phyloP scores from a whole-genome alignment of 2,888 invertebrate species.

The Brachyptera putata region DNA sequence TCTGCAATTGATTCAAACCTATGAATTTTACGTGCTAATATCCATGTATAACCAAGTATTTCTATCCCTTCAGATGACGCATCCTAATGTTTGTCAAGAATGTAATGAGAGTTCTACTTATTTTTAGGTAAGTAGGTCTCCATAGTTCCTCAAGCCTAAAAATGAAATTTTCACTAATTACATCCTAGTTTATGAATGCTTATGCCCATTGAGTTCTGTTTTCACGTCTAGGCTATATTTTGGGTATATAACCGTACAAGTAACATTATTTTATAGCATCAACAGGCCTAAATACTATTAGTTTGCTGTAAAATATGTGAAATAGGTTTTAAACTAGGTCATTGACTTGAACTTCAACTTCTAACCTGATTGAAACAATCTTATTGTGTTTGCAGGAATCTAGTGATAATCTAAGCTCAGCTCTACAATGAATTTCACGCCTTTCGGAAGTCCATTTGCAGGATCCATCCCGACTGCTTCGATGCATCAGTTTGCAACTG shows the following conservation, averaged over 20 bases:
- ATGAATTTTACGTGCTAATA: no score
- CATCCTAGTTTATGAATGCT: no score
- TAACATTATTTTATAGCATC: no score
- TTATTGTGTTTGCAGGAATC: not conserved
- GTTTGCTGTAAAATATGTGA: no score
- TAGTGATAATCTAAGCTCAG: not conserved
- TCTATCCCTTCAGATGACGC: slow-evolving; percentile 25
- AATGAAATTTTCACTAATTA: not conserved
- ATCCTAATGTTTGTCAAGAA: slow-evolving; percentile 19
- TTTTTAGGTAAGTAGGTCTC: slow-evolving; percentile 35
- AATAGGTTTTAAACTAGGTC: not conserved
- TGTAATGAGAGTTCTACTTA: slow-evolving; percentile 30
- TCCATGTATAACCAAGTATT: no score
- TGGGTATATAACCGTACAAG: no score
- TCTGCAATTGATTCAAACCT: no score
- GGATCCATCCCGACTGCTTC: slow-evolving; percentile 58
- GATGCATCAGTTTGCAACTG: slow-evolving; percentile 56
- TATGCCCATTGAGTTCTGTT: no score
- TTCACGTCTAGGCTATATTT: no score
- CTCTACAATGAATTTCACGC: slow-evolving; percentile 67
- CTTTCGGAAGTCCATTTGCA: slow-evolving; percentile 56
- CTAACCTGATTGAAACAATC: not conserved
- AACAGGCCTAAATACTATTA: no score
- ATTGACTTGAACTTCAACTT: not conserved
- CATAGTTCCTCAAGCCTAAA: slow-evolving; percentile 6